Conservation (phyloP, 2,888 invertebrate genomes). For the Hyposoter didymator region DNA sequence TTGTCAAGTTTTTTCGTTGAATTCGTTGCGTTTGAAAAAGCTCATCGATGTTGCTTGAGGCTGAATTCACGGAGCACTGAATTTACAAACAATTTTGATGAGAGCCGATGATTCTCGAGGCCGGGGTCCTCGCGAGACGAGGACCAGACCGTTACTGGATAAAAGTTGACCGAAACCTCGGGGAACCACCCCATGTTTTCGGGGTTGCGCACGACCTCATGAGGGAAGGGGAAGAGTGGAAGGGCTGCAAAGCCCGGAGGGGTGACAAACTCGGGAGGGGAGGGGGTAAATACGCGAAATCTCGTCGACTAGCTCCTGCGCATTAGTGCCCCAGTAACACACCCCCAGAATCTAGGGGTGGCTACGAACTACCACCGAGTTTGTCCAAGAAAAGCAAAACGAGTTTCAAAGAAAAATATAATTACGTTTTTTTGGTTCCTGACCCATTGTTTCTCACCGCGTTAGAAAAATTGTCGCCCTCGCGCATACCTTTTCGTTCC, state of each 20-base stretch:
- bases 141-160: slow-evolving; percentile 63
- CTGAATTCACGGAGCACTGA: not conserved
- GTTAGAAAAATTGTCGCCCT: not conserved
- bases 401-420: slow-evolving; percentile 14
- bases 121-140: slow-evolving; percentile 45
- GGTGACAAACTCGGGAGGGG: slow-evolving; percentile 53
- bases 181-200: slow-evolving; percentile 78
- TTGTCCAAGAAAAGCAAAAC: slow-evolving; percentile 64
- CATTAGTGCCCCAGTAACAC: slow-evolving; percentile 83
- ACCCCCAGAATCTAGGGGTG: slow-evolving; percentile 75
- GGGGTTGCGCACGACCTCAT: slow-evolving; percentile 68
- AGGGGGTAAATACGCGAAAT: slow-evolving; percentile 71
- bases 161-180: slow-evolving; percentile 74
- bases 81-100: not conserved
- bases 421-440: not conserved
- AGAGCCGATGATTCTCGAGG: not conserved
- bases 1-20: slow-evolving; percentile 33
- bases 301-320: slow-evolving; percentile 80
- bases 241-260: slow-evolving; percentile 60
- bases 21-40: not conserved
- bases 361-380: slow-evolving; percentile 71
- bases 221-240: slow-evolving; percentile 27
- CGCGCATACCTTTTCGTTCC: not conserved
- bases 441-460: not conserved
- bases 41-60: not conserved